Conservation (phyloP, 2,113 vertebrate species). For the Grus americana region DNA sequence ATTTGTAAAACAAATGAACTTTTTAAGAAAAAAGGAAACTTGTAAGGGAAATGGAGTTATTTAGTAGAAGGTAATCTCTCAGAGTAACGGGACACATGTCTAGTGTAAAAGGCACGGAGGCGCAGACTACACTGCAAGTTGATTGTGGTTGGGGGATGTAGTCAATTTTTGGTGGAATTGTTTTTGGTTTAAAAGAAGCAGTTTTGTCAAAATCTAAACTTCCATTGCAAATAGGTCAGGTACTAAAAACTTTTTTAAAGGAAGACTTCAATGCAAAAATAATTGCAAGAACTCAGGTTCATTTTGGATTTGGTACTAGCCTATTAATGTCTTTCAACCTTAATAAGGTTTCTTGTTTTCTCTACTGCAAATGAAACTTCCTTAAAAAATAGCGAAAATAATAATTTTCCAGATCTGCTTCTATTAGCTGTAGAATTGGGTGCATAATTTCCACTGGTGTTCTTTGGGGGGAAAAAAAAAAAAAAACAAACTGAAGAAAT, state of each 20-base stretch:
- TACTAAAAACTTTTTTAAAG: not conserved
- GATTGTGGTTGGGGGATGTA: not conserved
- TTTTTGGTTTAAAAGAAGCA: not conserved
- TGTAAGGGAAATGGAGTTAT: not conserved
- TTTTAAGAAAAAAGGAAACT: not conserved
- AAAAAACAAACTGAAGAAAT: not conserved
- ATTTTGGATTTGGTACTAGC: not conserved
- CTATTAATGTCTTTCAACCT: not conserved
- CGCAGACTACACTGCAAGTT: not conserved
- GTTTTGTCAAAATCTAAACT: not conserved
- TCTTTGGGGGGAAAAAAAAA: not conserved
- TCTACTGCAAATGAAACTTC: not conserved
- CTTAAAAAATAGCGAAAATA: not conserved
- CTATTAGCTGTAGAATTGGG: not conserved
- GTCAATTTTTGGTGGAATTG: not conserved
- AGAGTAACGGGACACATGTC: fast-evolving
- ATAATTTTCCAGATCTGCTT: not conserved
- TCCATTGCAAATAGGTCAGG: not conserved
- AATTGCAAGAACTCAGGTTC: not conserved
- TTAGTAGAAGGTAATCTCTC: not conserved
- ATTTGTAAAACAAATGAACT: not conserved
- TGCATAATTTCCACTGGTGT: not conserved
- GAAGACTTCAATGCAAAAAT: not conserved
- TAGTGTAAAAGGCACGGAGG: no score
- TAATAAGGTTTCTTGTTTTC: not conserved